Percentiles rank a stretch among this genome's conserved stretches.
phyloP scores from a whole-genome alignment of 2,797 vertebrate genomes.

The Myripristis murdjan region DNA sequence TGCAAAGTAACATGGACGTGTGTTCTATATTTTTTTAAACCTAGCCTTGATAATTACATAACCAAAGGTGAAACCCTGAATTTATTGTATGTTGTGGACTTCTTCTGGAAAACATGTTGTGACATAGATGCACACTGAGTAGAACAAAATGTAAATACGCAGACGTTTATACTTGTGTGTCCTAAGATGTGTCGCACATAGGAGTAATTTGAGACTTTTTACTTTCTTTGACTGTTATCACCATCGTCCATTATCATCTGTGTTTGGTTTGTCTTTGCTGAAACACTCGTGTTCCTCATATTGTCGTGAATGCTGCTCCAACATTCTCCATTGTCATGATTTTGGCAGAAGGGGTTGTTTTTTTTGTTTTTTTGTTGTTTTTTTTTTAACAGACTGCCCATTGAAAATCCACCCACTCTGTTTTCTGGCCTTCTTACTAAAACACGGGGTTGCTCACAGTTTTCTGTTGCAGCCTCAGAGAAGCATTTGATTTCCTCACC shows the following conservation, averaged over 20 bases:
- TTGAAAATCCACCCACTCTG: slow-evolving; percentile 28
- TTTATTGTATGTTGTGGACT: slow-evolving; percentile 85
- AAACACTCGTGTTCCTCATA: slow-evolving; percentile 65
- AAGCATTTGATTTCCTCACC: slow-evolving; percentile 52
- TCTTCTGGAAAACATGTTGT: slow-evolving; percentile 85
- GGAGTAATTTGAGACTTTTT: slow-evolving; percentile 80
- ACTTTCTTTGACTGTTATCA: slow-evolving; percentile 87
- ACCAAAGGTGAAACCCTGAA: slow-evolving; percentile 90
- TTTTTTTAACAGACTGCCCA: slow-evolving; percentile 7
- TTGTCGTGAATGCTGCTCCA: slow-evolving; percentile 76
- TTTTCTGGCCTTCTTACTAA: slow-evolving; percentile 21
- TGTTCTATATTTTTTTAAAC: slow-evolving; percentile 90
- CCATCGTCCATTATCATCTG: slow-evolving; percentile 60
- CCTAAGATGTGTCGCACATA: slow-evolving; percentile 81
- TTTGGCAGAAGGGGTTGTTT: slow-evolving; percentile 20
- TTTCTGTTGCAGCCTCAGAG: slow-evolving; percentile 48
- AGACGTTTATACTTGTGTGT: slow-evolving; percentile 87
- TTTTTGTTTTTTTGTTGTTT: no score
- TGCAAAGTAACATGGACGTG: slow-evolving; percentile 89
- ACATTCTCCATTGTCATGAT: slow-evolving; percentile 48
- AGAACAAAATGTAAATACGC: slow-evolving; percentile 84
- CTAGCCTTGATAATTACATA: slow-evolving; percentile 91
- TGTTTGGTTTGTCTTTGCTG: slow-evolving; percentile 67
- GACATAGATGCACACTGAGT: slow-evolving; percentile 85
- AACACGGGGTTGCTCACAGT: slow-evolving; percentile 39